phyloP scores from a whole-genome alignment of 2,888 invertebrate species.

The Peribatodes rhomboidaria region DNA sequence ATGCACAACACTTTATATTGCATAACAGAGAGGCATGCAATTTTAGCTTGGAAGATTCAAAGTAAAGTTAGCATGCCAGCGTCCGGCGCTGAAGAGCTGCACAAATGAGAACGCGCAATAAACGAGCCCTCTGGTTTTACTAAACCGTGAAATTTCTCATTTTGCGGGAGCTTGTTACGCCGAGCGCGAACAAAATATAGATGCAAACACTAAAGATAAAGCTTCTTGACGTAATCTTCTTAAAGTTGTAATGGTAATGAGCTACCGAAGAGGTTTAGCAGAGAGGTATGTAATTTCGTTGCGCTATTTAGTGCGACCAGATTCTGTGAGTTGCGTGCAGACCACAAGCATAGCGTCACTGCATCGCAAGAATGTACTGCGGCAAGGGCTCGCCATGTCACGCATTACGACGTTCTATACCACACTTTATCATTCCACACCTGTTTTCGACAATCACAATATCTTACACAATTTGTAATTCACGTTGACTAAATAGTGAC shows the following conservation, averaged over 20 bases:
- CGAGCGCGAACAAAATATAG: constrained; percentile 31
- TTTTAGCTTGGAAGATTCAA: not conserved
- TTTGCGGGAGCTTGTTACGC: constrained; percentile 46
- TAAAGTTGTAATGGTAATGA: constrained; percentile 32
- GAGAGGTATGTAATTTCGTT: constrained; percentile 4
- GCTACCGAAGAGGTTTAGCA: not conserved
- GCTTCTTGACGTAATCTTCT: constrained; percentile 22
- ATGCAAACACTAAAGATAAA: constrained; percentile 28
- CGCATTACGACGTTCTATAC: not conserved
- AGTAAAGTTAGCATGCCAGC: not conserved
- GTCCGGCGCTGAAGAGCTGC: not conserved
- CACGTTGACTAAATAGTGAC: too few relatives aligned
- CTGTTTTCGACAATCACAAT: too few relatives aligned
- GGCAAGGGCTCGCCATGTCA: not conserved
- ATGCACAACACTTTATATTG: not conserved
- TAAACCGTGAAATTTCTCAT: constrained; percentile 62
- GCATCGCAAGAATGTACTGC: not conserved
- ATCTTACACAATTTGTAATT: too few relatives aligned
- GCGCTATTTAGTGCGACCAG: not conserved
- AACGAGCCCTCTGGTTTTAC: constrained; percentile 44
- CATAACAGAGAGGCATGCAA: too few relatives aligned
- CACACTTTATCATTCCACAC: too few relatives aligned
- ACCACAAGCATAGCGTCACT: not conserved
- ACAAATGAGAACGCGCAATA: constrained; percentile 37
- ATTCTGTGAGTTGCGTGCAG: not conserved